Base-by-base conservation (phyloP, 2,888 invertebrate species). In the Plebejus melissa region DNA sequence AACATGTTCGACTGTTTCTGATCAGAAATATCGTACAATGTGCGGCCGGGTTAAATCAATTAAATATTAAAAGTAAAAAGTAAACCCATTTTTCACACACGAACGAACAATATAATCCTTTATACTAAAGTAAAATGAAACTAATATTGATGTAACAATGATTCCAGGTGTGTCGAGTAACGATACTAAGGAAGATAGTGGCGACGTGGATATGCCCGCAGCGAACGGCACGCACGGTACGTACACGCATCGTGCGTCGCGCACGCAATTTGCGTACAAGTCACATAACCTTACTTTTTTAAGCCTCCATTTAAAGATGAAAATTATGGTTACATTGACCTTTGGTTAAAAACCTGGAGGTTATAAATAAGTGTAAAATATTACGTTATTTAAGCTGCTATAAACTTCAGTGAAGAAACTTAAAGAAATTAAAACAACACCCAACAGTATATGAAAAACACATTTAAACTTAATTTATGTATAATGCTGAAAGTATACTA, bases 191-290 rank as follows among this genome's bases (percentile, higher is more conserved):
- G 77, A 74, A 0, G 79, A 78, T 79, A 83, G 83, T 69, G 83
- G 82, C 22, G 88, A 87, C 83, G 87, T 87, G 77, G 89, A 89
- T 77, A 90, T 90, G 75, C 83, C 81, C 4, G 80, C 82, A 54
- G 76, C 83, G 77, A 86, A 86, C 83, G 87, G 86, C 70, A 83
- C 81, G 11, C 82, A 77, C 79, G 82, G 80, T 80, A 76, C 74
- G 77, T 74, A n/a, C 69, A 11, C 50, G 16, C 71, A 38, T 13
- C 0, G 11, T 22, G 71, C 71, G 46, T 71, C 22, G 41, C 22
- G 71, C 28, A 13, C 41, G 46, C 28, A 22, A 22, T 46, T 13
- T 36, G 46, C 71, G 46, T 9, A 71, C 46, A 60, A 22, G 60
- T 60, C 28, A 28, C 9, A 60, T 22, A 60, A 60, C 11, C 28